Evolutionary conservation across 64 coral and sea anemone species (phyloP), one percentile per base, ranked within the genome.

Genomic region (Orbicella faveolata): DNA sequence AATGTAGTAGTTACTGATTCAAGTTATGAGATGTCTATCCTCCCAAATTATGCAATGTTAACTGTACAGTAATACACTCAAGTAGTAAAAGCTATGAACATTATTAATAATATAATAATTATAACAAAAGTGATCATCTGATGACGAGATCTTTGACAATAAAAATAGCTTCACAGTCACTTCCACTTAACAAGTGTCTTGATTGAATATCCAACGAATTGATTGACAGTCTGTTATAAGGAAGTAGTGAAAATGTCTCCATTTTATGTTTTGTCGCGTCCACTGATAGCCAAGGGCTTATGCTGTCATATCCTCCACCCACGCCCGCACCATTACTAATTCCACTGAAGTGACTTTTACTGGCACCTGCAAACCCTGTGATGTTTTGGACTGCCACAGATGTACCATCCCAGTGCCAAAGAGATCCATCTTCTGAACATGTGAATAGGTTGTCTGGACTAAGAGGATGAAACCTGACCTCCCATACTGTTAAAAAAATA

Each of bases 361-460:
- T 84, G 74, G 85, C 4, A 48, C 84, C 84, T 72, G 89, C 79
- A 21, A 89, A 89, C 35, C 85, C 80, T 85, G 86, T 88, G 55
- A 88, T 61, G 30, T 78, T 77, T 59, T 92, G 75, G 3, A 84
- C 77, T 36, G 79, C 89, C 89, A 98, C 94, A 37, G 96, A 98
- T n/a, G 96, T 89, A 6, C 96, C 96, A 81, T 98, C 96, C 96
- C 96, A 98, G 78, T 94, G 96, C 96, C 96, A 98, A 3, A 98
- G 33, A 63, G 92, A 94, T 64, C 96, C 96, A 76, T 98, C 96
- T 74, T 98, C 92, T 61, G 96, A 98, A 87, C 96, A 98, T 21
- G 92, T 98, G 63, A 98, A 98, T 52, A 98, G 79, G 52, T 98
- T 94, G 91, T 98, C 96, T 70, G 96, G 92, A 77, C 88, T 98